These are phyloP conservation scores for Odontamblyopus lacepedii DNA, from an alignment of 2,797 vertebrate genomes.

Conservation along the genomic window DNA sequence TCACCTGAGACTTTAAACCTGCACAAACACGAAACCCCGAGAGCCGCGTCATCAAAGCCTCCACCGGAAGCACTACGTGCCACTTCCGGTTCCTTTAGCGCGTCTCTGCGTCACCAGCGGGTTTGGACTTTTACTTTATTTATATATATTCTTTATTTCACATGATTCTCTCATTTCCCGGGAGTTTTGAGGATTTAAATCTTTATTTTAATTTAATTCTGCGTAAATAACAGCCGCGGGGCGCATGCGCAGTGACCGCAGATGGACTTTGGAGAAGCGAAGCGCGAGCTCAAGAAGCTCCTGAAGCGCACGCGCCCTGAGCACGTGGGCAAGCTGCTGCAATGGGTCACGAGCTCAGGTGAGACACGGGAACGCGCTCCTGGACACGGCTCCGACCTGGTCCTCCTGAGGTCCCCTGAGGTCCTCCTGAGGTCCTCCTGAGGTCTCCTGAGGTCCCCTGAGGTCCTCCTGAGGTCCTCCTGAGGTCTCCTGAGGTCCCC, in stretches of 20 bases:
- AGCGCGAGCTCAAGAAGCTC: conserved; percentile 57
- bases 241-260: conserved; percentile 4
- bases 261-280: conserved; percentile 66
- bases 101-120: background rate
- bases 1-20: background rate
- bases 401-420: too few species aligned
- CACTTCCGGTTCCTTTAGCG: background rate
- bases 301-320: conserved; percentile 47
- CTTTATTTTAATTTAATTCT: too few species aligned
- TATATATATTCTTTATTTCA: too few species aligned
- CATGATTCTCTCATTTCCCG: too few species aligned
- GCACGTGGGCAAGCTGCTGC: conserved; percentile 54
- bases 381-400: too few species aligned
- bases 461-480: too few species aligned
- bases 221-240: too few species aligned
- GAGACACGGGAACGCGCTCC: conserved; percentile 1
- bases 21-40: background rate
- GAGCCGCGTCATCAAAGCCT: background rate
- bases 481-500: too few species aligned
- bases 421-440: too few species aligned
- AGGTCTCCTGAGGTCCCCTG: too few species aligned
- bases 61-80: background rate
- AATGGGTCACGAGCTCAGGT: conserved; percentile 75
- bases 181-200: too few species aligned
- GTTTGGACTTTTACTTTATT: background rate